Base-by-base conservation (phyloP, 2,888 invertebrate species). In the Leptarthrus brevirostris region DNA sequence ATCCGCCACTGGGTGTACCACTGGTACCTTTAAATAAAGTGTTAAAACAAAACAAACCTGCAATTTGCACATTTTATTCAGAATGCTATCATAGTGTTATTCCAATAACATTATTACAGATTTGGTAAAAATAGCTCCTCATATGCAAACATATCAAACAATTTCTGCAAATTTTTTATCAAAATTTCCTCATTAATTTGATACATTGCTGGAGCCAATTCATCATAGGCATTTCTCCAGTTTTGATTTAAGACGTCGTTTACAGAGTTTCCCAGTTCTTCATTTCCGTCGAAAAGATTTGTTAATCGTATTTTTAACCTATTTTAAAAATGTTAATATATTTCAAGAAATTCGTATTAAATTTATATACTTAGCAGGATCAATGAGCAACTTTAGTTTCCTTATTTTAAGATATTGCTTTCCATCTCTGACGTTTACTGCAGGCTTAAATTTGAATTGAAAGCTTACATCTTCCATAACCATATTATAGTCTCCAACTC, bases 241-340 rank as follows among this genome's bases (percentile, higher is more conserved):
- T 90, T 89, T 69, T 88, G 86, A 79, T 89, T 89, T 16, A 90
- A 81, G 82, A 89, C 88, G 14, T 80, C 77, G 76, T 89, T 89
- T 87, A 89, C 87, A 78, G 87, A 86, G 16, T 88, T 86, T 47
- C 89, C 88, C 1, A 89, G 84, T n/a, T 83, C 75, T 75, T 86
- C 85, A 80, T 89, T 87, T 0, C 88, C 88, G 66, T 88, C 86
- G 82, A 88, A 91, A 0, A 91, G 86, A 79, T 91, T 90, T 12
- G 88, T 86, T 80, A 91, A 90, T 2, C 8, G 3, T 30, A 5
- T 30, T 30, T 30, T 30, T 30, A 30, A 30, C 8, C 8, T 30
- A 30, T 1, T 8, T 6, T 6, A 6, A 8, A 30, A 30, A 30
- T 30, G 8, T 30, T 30, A 6, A 30, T 30, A 8, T 30, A 30